Evolutionary conservation across 2,113 vertebrate species (phyloP).

Genomic region (Pholis gunnellus): DNA sequence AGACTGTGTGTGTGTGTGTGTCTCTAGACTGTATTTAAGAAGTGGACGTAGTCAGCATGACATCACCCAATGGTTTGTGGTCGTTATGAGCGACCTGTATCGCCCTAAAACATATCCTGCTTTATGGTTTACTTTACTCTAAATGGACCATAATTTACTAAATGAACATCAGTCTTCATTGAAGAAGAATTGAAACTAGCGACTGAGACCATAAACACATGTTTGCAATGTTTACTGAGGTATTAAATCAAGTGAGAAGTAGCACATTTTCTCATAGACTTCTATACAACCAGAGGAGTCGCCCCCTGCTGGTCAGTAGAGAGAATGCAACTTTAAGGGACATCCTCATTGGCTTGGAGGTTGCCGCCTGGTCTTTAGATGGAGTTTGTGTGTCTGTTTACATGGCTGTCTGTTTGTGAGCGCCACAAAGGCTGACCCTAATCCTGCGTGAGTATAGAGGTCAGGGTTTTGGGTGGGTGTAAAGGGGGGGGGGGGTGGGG

Average conservation of each 20-base stretch:
- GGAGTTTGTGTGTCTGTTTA: slow-evolving; percentile 6
- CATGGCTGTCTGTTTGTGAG: slow-evolving; percentile 1
- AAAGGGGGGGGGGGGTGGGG: slow-evolving; percentile 3
- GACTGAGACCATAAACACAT: neutral
- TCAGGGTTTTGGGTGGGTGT: slow-evolving; percentile 1
- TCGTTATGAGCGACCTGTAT: too few species aligned
- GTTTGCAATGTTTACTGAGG: neutral
- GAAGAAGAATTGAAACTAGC: neutral
- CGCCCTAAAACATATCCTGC: neutral
- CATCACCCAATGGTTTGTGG: neutral
- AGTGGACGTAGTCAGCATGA: neutral
- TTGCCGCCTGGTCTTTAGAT: neutral
- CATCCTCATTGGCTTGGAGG: neutral
- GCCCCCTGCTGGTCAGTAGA: neutral
- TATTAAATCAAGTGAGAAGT: neutral
- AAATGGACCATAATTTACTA: neutral
- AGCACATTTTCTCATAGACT: neutral
- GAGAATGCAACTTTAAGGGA: neutral
- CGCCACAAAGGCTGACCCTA: slow-evolving; percentile 23
- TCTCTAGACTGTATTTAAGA: neutral
- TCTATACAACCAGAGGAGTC: neutral
- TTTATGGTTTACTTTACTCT: neutral
- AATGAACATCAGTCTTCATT: neutral
- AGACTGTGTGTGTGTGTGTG: neutral
- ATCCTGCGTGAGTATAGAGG: slow-evolving; percentile 2